Percentiles rank a stretch among this genome's conserved stretches.
Evolutionary conservation across 2,797 vertebrate species (phyloP).

Genomic region (Sebastes vulpes): DNA sequence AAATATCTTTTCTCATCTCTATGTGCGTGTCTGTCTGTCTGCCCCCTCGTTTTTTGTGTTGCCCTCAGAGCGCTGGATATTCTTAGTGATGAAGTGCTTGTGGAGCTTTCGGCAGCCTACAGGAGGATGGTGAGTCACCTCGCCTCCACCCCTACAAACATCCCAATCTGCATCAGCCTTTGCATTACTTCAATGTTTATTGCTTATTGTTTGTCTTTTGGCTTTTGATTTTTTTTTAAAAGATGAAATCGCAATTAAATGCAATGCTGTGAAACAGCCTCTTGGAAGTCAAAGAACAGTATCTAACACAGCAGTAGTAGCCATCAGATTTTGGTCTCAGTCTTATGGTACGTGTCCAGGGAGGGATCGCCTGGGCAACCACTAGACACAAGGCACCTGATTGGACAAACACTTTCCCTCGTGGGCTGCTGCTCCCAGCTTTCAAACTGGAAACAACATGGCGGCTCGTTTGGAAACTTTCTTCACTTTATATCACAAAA

Average conservation of each 20-base stretch:
- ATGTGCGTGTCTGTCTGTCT: slow-evolving; percentile 3
- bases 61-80: slow-evolving; percentile 91
- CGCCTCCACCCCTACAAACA: background rate
- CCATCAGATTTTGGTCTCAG: background rate
- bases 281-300: background rate
- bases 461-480: too few species aligned
- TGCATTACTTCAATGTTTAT: background rate
- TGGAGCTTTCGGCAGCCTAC: slow-evolving; percentile 93
- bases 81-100: slow-evolving; percentile 93
- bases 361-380: too few species aligned
- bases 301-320: background rate
- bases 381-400: too few species aligned
- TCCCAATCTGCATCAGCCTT: background rate
- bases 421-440: too few species aligned
- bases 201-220: background rate
- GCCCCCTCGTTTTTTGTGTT: slow-evolving; percentile 30
- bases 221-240: background rate
- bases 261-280: background rate
- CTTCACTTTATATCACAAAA: too few species aligned
- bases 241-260: background rate
- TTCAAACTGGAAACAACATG: too few species aligned
- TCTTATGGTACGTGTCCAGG: background rate
- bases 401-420: too few species aligned
- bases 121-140: slow-evolving; percentile 90
- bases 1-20: slow-evolving; percentile 17